phyloP scores from a whole-genome alignment of 2,797 vertebrate genomes.

The Dryobates pubescens region DNA sequence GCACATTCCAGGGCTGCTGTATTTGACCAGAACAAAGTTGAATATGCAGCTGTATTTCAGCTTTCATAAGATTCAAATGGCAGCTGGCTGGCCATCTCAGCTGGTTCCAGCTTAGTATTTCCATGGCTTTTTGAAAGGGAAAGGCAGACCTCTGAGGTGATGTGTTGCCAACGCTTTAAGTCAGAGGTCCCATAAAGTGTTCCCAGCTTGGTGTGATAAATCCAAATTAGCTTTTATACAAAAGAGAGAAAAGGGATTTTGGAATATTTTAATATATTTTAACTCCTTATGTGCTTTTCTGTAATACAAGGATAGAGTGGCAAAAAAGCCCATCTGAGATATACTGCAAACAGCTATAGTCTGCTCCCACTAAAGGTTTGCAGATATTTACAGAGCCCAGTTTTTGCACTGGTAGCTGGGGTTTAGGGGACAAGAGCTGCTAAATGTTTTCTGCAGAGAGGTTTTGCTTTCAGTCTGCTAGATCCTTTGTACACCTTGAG shows the following conservation, averaged over 20 bases:
- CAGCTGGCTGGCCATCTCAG: conserved; percentile 28
- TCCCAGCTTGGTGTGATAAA: background rate
- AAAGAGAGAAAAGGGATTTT: background rate
- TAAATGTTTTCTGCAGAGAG: background rate
- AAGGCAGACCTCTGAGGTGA: background rate
- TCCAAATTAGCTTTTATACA: background rate
- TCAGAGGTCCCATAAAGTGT: conserved; percentile 13
- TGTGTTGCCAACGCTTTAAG: conserved; percentile 4
- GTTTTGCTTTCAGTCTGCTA: background rate
- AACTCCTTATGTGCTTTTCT: background rate
- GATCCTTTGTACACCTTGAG: background rate
- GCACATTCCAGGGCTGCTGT: background rate
- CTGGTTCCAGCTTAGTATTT: conserved; percentile 7
- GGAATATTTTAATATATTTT: background rate
- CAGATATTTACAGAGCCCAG: background rate
- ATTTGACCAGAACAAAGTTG: conserved; percentile 28
- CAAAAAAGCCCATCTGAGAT: background rate
- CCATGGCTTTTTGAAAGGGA: background rate
- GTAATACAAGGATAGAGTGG: background rate
- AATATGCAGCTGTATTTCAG: conserved; percentile 43
- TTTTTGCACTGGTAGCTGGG: background rate
- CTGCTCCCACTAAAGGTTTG: background rate
- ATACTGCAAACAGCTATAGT: background rate
- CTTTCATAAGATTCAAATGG: conserved; percentile 41
- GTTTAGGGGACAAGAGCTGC: background rate